phyloP scores from a whole-genome alignment of 2,888 invertebrate species.

The Drosophila affinis region DNA sequence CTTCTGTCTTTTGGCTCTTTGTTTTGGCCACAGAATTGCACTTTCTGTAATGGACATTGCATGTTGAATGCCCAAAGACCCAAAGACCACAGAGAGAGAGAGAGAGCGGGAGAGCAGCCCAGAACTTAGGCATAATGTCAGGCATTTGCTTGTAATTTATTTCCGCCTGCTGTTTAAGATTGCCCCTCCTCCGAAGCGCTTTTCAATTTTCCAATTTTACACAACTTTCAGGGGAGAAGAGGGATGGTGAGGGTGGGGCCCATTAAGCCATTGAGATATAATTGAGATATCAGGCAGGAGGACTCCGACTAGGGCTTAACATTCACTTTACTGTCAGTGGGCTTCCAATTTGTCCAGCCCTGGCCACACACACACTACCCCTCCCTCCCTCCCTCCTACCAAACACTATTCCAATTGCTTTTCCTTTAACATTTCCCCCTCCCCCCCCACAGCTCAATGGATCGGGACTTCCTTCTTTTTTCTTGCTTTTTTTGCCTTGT shows the following conservation, averaged over 20 bases:
- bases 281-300: conserved; percentile 24
- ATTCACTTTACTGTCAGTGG: neutral
- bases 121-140: conserved; percentile 53
- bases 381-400: conserved; percentile 5
- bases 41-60: conserved; percentile 73
- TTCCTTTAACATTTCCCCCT: neutral
- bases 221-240: conserved; percentile 3
- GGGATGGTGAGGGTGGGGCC: neutral
- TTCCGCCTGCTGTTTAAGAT: conserved; percentile 56
- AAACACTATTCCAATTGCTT: conserved; percentile 27
- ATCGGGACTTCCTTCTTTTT: conserved; percentile 35
- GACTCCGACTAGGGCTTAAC: neutral
- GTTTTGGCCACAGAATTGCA: conserved; percentile 57
- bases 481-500: conserved; percentile 19
- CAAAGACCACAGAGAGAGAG: conserved; percentile 38
- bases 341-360: neutral
- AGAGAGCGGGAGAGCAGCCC: neutral
- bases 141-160: conserved; percentile 61
- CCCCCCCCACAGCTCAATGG: conserved; percentile 32
- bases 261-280: conserved; percentile 5
- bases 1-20: conserved; percentile 19
- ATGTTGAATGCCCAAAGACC: conserved; percentile 58
- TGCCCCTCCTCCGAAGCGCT: neutral
- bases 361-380: conserved; percentile 5
- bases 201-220: conserved; percentile 30